Evolutionary conservation across 2,888 invertebrate genomes (phyloP), one percentile per base, ranked within the genome.

Genomic region (Hyppa rectilinea): DNA sequence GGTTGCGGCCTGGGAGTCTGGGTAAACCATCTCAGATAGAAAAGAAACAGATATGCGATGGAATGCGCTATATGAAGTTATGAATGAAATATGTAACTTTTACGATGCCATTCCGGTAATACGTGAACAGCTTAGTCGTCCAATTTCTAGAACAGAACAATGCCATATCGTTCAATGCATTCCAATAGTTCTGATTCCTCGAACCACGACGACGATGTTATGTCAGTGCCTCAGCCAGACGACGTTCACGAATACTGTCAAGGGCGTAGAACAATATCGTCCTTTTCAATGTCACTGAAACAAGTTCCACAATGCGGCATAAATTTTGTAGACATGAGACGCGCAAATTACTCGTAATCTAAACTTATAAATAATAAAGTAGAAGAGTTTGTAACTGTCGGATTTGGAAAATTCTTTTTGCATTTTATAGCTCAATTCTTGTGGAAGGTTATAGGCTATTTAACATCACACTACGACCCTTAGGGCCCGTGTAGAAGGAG

Each of bases 101-200:
- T 47, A 10, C 9, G 31, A 36, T 59, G 12, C n/a, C 14, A 59
- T n/a, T 45, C 9, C n/a, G 1, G 36, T 9, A 26, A 10, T 56
- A 59, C 53, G 70, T 70, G 40, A 31, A 43, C 17, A 36, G 55
- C n/a, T 56, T 50, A 67, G 14, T 34, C 10, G 34, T 58, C 53
- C 55, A 60, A 38, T 83, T 77, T 66, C 64, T 52, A 64, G 81
- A 83, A 83, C 36, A 68, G 67, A 77, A 81, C 78, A 82, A 82
- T 82, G 60, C 49, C 26, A 50, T 55, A 65, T 55, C 63, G 61
- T 72, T 52, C 69, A 68, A 68, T 71, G 64, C 63, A 77, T 83
- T 70, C 43, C 53, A 67, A 71, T 67, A 47, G 55, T 62, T 63
- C 43, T 26, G 29, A 50, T 77, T 74, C 77, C 29, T 31, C 26